These are phyloP conservation scores for Phainopepla nitens DNA, from an alignment of 2,113 vertebrate species.

Conservation along the genomic window DNA sequence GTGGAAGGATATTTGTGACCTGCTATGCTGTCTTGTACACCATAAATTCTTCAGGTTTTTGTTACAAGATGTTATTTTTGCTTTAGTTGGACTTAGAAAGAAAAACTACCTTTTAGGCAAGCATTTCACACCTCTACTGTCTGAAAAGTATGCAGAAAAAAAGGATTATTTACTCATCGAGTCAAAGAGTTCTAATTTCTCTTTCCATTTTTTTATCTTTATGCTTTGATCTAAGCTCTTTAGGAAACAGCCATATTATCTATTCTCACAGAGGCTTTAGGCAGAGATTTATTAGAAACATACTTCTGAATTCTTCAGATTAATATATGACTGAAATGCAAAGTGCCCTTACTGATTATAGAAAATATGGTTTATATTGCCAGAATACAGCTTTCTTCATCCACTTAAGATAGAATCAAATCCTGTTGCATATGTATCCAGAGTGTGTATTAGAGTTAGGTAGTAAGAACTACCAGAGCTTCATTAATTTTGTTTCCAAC, in stretches of 20 bases:
- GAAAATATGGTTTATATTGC: neutral
- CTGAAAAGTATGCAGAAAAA: neutral
- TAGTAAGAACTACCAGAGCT: neutral
- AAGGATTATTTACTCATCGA: neutral
- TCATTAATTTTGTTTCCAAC: neutral
- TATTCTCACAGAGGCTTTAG: neutral
- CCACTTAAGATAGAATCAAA: neutral
- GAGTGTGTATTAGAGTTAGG: neutral
- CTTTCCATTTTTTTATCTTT: neutral
- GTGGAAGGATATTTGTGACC: constrained; percentile 7
- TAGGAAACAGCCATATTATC: neutral
- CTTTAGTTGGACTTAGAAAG: neutral
- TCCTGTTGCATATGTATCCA: neutral
- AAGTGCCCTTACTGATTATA: neutral
- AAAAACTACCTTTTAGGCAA: neutral
- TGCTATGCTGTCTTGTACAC: neutral
- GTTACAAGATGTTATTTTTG: neutral
- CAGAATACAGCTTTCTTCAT: neutral
- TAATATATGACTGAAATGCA: neutral
- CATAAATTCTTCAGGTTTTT: neutral
- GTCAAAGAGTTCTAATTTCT: neutral
- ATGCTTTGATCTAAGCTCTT: neutral
- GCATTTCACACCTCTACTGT: neutral
- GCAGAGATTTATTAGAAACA: neutral
- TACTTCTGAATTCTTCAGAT: neutral